Base-by-base conservation (phyloP, 1,140 invertebrate species). In the roundworm (Caenorhabditis elegans) region DNA sequence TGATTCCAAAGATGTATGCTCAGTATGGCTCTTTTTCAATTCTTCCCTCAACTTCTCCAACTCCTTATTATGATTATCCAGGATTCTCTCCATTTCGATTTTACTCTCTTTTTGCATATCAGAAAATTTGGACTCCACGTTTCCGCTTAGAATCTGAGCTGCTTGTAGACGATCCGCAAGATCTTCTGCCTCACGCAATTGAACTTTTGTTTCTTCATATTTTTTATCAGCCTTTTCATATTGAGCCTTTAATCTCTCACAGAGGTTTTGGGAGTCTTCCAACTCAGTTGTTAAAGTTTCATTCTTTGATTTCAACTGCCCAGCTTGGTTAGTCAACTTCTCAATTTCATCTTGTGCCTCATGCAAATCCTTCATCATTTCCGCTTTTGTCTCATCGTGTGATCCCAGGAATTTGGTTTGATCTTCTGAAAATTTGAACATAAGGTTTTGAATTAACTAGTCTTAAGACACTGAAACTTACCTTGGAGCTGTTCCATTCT, bases 21-120 rank as follows among this genome's bases (percentile, higher is more conserved):
- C 55, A 8, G 55, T 65, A n/a, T 65, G 55, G 8, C 55, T 65
- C 31, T 65, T 65, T 22, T 65, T 78, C 76, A 78, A 34, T 34
- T 51, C 76, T 13, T 51, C 43, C 3, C 36, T 78, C 24, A 48
- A 78, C 15, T 78, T 78, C 28, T 47, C 48, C 24, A 49, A 6
- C 19, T 49, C 76, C 6, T 78, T 49, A 46, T 78, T 78, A 17
- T 47, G 46, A 24, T 78, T 78, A 15, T 49, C 76, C 10, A 31
- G 3, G 2, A 36, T 49, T 26, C 43, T 26, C 36, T 49, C 48
- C 48, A 65, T 34, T 34, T 65, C 55, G 17, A 65, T 65, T 22
- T 65, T 65, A 28, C 34, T 65, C 17, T 65, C 55, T 22, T 65
- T 65, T 36, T 65, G 55, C 3, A 65, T 17, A 65, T 65, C 55